Conservation (phyloP, 2,888 invertebrate species). For the Caenorhabditis sulstoni region DNA sequence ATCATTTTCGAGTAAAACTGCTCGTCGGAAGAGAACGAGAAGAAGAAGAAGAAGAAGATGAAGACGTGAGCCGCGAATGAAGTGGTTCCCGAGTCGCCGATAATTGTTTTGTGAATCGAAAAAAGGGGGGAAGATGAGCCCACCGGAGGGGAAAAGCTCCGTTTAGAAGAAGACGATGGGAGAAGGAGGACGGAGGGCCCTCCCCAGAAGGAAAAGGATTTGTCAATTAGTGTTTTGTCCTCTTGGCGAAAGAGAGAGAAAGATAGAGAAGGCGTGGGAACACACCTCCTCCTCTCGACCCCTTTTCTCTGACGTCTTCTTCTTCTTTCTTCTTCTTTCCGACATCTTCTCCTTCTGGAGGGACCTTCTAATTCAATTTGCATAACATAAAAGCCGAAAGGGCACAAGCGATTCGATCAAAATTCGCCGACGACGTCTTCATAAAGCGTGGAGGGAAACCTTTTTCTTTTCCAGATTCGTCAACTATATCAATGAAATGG, state of each 20-base stretch:
- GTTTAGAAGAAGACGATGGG: background rate
- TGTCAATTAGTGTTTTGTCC: slow-evolving; percentile 61
- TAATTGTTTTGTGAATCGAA: slow-evolving; percentile 40
- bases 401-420: background rate
- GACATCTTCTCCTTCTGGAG: background rate
- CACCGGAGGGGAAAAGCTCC: no score
- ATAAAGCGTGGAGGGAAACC: no score
- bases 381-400: background rate
- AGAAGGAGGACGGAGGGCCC: background rate
- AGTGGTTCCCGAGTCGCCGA: slow-evolving; percentile 7
- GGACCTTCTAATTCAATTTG: slow-evolving; percentile 11
- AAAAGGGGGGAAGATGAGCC: background rate
- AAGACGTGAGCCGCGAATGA: slow-evolving; percentile 9
- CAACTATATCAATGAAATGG: slow-evolving; percentile 81
- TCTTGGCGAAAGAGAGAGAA: slow-evolving; percentile 26
- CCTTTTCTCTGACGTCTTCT: slow-evolving; percentile 10
- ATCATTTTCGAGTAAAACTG: background rate
- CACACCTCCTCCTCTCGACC: no score
- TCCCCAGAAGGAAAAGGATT: slow-evolving; percentile 13
- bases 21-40: no score
- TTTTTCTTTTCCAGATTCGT: slow-evolving; percentile 77
- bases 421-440: no score
- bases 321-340: slow-evolving; percentile 1
- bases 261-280: slow-evolving; percentile 41
- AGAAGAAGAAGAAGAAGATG: no score